Base-by-base conservation (phyloP, 2,888 invertebrate genomes). In the Sarcophaga carnaria region DNA sequence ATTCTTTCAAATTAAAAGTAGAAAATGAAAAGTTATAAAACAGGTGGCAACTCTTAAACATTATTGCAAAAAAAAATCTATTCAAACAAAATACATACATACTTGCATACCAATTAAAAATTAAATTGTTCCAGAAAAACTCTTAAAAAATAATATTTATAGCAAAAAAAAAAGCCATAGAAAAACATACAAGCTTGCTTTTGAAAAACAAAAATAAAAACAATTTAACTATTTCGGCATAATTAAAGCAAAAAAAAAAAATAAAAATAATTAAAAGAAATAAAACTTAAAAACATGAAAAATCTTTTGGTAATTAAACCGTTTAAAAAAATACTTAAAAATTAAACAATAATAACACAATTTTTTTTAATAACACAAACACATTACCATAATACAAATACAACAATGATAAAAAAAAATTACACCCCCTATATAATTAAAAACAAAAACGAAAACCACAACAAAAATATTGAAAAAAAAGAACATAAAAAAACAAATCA, bases 141-240 rank as follows among this genome's bases (percentile, higher is more conserved):
- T 37, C 8, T 10, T 8, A 37, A 37, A 37, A 37, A 37, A 37
- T 10, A 37, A 37, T 37, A 8, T 37, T 37, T 37, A 20, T 62
- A 83, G 60, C 79, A 83, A 76, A 74, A 69, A 77, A 10, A 76
- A 76, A 83, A 64, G 59, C 25, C 70, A 62, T 49, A 64, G 70
- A 87, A 83, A 79, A 82, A 37, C 80, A 69, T 82, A 80, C 74
- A 83, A 70, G 69, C 60, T 87, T 78, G 77, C 80, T 81, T 84
- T 59, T 81, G 22, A 70, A 79, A 71, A 80, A 70, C 70, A 60
- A 80, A 64, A 80, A 84, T 45, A 87, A 78, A 70, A 62, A 83
- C 72, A 74, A 84, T 66, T 69, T 45, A 71, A 54, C 81, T 67
- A 81, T 75, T 86, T 86, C 62, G 74, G 72, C 77, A 83, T 71